Evolutionary conservation across 2,888 invertebrate species (phyloP).

Genomic region (Athrips mouffetella): DNA sequence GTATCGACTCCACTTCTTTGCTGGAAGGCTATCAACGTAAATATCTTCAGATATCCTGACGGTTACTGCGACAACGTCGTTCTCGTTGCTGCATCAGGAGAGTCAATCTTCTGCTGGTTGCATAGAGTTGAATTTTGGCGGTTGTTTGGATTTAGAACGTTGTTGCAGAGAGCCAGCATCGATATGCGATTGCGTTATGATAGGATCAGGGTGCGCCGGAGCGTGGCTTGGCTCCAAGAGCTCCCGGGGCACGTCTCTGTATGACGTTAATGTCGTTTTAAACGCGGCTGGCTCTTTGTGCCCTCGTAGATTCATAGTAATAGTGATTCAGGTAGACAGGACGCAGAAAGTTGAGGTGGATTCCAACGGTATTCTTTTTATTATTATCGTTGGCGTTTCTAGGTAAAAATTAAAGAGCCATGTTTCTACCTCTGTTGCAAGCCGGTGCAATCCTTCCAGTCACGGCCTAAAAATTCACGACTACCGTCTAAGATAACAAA

Average conservation of each 20-base stretch:
- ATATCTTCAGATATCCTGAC: constrained; percentile 64
- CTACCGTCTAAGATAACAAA: too few relatives aligned
- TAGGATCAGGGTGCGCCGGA: constrained; percentile 72
- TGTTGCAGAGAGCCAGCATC: constrained; percentile 37
- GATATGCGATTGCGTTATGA: constrained; percentile 76
- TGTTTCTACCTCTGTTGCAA: too few relatives aligned
- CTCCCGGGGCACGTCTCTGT: constrained; percentile 49
- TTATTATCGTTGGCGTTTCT: too few relatives aligned
- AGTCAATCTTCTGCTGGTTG: constrained; percentile 22
- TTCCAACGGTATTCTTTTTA: constrained; percentile 21
- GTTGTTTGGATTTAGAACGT: constrained; percentile 31
- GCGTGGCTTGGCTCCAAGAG: constrained; percentile 52
- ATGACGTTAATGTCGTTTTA: constrained; percentile 64
- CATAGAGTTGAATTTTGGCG: constrained; percentile 40
- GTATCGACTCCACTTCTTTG: constrained; percentile 69
- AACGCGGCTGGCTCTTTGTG: constrained; percentile 49
- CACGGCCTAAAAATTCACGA: too few relatives aligned
- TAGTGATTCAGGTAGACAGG: constrained; percentile 33
- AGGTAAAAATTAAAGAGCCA: too few relatives aligned
- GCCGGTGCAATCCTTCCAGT: too few relatives aligned
- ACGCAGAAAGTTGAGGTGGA: constrained; percentile 2
- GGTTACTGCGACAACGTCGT: constrained; percentile 38
- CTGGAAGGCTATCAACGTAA: constrained; percentile 72
- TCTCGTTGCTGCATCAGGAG: constrained; percentile 18
- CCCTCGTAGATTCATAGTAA: constrained; percentile 36